A percentile compares a stretch with the other conserved stretches of the same genome.
Conservation (phyloP, 2,888 invertebrate genomes). For the Drosophila conformis region DNA sequence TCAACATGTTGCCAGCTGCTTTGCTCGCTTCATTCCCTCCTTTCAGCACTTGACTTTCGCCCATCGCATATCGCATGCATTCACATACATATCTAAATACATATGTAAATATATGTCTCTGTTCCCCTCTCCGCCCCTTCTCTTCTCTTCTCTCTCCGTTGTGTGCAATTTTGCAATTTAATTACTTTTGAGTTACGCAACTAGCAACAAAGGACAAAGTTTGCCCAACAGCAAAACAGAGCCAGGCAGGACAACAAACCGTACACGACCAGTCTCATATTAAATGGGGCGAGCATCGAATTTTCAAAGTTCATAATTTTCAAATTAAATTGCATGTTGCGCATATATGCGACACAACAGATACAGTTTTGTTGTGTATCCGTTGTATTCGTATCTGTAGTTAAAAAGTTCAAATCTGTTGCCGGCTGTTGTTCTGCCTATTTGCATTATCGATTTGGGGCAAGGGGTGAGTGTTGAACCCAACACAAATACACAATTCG, state of each 20-base stretch:
- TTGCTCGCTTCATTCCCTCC: conserved; percentile 41
- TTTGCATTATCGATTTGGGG: conserved; percentile 70
- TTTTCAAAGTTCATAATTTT: conserved; percentile 65
- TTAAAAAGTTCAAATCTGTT: conserved; percentile 9
- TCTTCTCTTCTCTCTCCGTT: conserved; percentile 25
- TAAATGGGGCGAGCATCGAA: conserved; percentile 19
- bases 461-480: background rate
- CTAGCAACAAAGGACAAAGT: conserved; percentile 63
- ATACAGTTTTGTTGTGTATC: conserved; percentile 21
- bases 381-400: conserved; percentile 16
- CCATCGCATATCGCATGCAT: conserved; percentile 38
- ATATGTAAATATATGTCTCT: conserved; percentile 13
- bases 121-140: conserved; percentile 2
- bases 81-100: conserved; percentile 28
- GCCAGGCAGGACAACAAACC: conserved; percentile 28
- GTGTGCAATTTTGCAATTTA: conserved; percentile 72
- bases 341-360: conserved; percentile 16
- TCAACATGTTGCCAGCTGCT: conserved; percentile 66
- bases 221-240: conserved; percentile 50
- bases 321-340: conserved; percentile 64
- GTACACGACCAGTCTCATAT: conserved; percentile 11
- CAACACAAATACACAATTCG: conserved; percentile 42
- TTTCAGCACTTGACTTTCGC: conserved; percentile 70
- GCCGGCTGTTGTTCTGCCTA: conserved; percentile 47
- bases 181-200: conserved; percentile 76